Conservation (phyloP, 2,113 vertebrate genomes). For the Cisticola juncidis region DNA sequence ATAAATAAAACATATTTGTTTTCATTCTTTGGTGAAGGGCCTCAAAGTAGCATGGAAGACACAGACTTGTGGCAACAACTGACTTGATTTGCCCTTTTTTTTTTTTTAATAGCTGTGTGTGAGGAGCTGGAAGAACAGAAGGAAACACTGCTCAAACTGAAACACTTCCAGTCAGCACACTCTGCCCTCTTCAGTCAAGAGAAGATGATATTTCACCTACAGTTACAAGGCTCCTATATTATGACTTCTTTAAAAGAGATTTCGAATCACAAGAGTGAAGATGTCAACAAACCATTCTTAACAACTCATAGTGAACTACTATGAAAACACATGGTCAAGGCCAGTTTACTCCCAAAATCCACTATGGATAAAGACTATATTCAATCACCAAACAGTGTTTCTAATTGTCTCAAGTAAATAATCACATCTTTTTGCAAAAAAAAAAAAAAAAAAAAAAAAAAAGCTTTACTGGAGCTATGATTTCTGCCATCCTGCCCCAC, state of each 20-base stretch:
- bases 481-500: not conserved
- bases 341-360: not conserved
- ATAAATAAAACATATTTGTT: not conserved
- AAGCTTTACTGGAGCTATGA: not conserved
- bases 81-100: not conserved
- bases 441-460: not conserved
- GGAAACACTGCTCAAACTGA: not conserved
- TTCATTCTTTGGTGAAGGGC: not conserved
- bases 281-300: not conserved
- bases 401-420: not conserved
- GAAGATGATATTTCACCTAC: not conserved
- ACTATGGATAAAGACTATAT: not conserved
- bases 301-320: not conserved
- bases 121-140: not conserved
- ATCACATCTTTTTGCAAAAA: not conserved
- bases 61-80: not conserved
- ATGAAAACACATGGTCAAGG: not conserved
- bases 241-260: not conserved
- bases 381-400: not conserved
- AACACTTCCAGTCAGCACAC: not conserved
- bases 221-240: not conserved
- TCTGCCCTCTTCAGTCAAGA: not conserved
- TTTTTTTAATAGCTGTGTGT: not conserved
- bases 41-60: rapidly evolving
- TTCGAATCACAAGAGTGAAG: not conserved